phyloP scores from a whole-genome alignment of 2,888 invertebrate genomes.

The Morinoia aosen region DNA sequence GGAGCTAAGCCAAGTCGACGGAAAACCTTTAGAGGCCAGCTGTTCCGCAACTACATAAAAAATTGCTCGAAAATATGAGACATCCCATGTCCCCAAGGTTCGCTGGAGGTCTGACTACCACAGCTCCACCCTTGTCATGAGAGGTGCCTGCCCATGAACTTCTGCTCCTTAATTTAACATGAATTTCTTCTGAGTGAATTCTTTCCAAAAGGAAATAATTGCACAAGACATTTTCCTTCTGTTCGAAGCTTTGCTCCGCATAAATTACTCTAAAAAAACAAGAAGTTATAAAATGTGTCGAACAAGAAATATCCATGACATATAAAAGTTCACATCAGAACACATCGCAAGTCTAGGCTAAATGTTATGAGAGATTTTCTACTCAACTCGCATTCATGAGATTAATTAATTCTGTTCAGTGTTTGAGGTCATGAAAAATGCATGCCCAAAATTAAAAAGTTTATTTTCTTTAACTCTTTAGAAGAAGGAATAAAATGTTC shows the following conservation, averaged over 20 bases:
- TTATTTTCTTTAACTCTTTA: neutral
- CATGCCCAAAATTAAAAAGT: neutral
- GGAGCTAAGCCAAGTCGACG: too few species aligned
- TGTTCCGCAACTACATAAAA: too few species aligned
- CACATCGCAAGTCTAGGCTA: neutral
- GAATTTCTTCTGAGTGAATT: too few species aligned
- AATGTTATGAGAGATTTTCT: neutral
- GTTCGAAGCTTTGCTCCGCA: too few species aligned
- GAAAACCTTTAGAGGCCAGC: too few species aligned
- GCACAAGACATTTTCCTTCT: too few species aligned
- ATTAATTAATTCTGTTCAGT: neutral
- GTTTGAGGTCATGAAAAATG: neutral
- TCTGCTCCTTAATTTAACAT: too few species aligned
- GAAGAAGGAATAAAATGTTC: neutral
- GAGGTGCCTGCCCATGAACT: too few species aligned
- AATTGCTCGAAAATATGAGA: too few species aligned
- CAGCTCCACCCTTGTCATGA: neutral
- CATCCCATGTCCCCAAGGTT: neutral
- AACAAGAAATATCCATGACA: neutral
- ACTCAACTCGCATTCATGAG: neutral
- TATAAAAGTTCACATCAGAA: neutral
- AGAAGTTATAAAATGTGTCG: too few species aligned
- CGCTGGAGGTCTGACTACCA: neutral
- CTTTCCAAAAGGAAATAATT: too few species aligned
- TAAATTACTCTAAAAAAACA: too few species aligned